phyloP scores from a whole-genome alignment of 2,797 vertebrate genomes.

The Eurystomus glaucurus region DNA sequence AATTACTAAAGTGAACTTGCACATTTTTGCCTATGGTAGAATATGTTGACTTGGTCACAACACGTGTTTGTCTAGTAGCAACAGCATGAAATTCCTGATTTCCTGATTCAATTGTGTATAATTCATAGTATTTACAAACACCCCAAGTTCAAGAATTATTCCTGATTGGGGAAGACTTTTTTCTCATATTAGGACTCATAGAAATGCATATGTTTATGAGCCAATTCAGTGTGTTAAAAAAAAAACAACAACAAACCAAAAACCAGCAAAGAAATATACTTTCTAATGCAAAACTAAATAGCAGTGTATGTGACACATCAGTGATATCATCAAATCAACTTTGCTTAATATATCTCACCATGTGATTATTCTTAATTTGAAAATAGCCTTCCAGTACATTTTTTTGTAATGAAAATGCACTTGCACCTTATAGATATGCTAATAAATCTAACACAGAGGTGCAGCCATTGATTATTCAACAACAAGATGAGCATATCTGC shows the following conservation, averaged over 20 bases:
- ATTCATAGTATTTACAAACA: conserved; percentile 27
- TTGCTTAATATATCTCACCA: conserved; percentile 45
- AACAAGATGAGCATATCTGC: conserved; percentile 51
- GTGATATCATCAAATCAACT: conserved; percentile 44
- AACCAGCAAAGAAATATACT: conserved; percentile 1
- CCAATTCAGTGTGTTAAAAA: not conserved
- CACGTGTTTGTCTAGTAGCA: not conserved
- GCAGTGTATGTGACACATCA: conserved; percentile 55
- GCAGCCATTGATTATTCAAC: conserved; percentile 65
- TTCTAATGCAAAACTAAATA: conserved; percentile 7
- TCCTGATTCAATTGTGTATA: not conserved
- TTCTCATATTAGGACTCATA: not conserved
- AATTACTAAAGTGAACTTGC: not conserved
- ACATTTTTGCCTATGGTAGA: not conserved
- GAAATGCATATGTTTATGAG: not conserved
- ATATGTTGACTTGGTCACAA: not conserved
- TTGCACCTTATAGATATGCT: conserved; percentile 62
- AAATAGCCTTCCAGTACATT: conserved; percentile 57
- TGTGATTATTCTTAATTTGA: conserved; percentile 68
- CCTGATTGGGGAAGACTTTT: not conserved
- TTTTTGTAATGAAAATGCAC: conserved; percentile 57
- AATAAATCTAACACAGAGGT: conserved; percentile 68
- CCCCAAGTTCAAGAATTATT: not conserved
- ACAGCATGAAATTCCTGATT: conserved; percentile 17
- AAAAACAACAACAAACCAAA: not conserved